Base-by-base conservation (phyloP, 2,888 invertebrate genomes). In the Tetrapedia diversipes region DNA sequence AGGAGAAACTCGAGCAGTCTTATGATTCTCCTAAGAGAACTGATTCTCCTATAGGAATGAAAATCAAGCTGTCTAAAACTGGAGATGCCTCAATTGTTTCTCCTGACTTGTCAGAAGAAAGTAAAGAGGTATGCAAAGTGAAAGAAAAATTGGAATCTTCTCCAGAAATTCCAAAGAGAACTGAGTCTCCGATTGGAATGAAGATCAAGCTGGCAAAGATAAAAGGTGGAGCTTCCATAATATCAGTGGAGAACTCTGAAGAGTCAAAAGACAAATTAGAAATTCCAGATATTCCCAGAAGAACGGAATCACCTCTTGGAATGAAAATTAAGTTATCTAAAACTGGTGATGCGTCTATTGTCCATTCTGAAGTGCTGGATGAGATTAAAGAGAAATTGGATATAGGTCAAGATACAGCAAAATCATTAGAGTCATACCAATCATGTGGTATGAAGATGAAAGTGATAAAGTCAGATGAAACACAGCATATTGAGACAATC, bases 311-410 rank as follows among this genome's bases (percentile, higher is more conserved):
- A 4, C 88, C 90, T 11, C 81, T 91, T n/a, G 91, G 91, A 29
- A 88, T 91, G 86, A 91, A 91, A 63, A 89, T 91, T 57, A 91
- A 91, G 73, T 80, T 91, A 39, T 88, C 84, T 16, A 63, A 90
- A 82, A 81, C 61, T 67, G 49, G 89, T 73, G 89, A 89, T 29
- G 88, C 89, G 0, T 89, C 89, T 39, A 90, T 90, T 47, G 87
- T 90, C 68, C 87, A 87, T 57, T 84, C 85, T 14, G 90, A 90
- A 57, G 41, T 84, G 3, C 57, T 69, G 14, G 86, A 88, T 10
- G 88, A 89, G 3, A 29, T 47, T 11, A 86, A 82, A 47, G 84
- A 86, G 2, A 84, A 80, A 71, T 2, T 57, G 0, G 83, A 83
- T 1, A 27, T 43, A 8, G 37, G 57, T 29, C 72, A 32, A 19